These are phyloP conservation scores for Netelia fuscicornis DNA, from an alignment of 2,888 invertebrate species.

Conservation along the genomic window DNA sequence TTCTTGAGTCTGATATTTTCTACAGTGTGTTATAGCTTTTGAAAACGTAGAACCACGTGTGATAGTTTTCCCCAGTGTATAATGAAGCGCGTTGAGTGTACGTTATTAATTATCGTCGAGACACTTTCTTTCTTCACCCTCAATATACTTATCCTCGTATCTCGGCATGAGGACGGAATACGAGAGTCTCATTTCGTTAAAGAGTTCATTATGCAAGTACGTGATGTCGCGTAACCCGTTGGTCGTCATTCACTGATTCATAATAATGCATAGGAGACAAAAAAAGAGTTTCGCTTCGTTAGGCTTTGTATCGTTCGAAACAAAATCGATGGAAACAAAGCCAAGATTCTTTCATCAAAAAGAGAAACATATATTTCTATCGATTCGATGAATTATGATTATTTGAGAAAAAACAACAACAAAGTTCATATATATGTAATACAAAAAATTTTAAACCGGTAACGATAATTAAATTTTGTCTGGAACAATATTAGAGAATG, in stretches of 20 bases:
- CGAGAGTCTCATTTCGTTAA: slow-evolving; percentile 58
- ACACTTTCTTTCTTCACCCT: slow-evolving; percentile 38
- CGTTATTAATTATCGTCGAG: slow-evolving; percentile 66
- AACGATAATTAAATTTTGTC: too few species aligned
- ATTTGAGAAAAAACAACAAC: too few species aligned
- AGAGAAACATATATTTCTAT: neutral
- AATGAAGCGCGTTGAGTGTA: slow-evolving; percentile 9
- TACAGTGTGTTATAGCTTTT: neutral
- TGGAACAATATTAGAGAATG: too few species aligned
- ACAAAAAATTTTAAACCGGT: too few species aligned
- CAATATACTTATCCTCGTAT: slow-evolving; percentile 43
- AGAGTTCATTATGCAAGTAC: slow-evolving; percentile 67
- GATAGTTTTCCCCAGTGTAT: slow-evolving; percentile 20
- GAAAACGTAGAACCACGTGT: neutral
- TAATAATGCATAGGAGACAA: slow-evolving; percentile 40
- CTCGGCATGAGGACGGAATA: slow-evolving; percentile 62
- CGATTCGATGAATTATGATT: too few species aligned
- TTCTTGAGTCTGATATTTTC: neutral
- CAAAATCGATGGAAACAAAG: neutral
- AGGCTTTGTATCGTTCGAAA: neutral
- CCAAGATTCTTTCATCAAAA: neutral
- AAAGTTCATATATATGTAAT: too few species aligned
- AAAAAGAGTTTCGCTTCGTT: neutral
- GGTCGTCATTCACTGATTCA: slow-evolving; percentile 66
- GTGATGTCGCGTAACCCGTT: slow-evolving; percentile 65